A percentile compares a stretch with the other conserved stretches of the same genome.
Evolutionary conservation across 1,140 invertebrate species (phyloP).

Genomic region (Ips typographus): DNA sequence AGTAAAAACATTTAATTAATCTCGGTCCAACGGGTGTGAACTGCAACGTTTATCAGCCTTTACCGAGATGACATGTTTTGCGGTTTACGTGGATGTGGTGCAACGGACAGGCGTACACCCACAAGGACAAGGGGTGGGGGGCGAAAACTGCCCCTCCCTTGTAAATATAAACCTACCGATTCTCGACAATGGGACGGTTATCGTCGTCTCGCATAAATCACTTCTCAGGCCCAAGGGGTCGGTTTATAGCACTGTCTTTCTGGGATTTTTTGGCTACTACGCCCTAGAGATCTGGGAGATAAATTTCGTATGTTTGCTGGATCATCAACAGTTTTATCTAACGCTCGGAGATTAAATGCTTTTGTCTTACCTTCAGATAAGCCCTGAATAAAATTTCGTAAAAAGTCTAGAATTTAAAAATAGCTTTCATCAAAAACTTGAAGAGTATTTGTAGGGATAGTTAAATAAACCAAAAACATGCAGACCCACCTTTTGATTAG

Average conservation of each 20-base stretch:
- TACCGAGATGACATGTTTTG: conserved; percentile 16
- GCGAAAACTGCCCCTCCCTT: not conserved
- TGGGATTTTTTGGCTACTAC: not conserved
- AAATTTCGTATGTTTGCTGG: no score
- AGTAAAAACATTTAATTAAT: conserved; percentile 5
- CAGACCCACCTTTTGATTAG: no score
- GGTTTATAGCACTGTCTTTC: conserved; percentile 1
- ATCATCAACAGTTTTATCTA: no score
- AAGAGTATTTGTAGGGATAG: no score
- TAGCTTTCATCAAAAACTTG: no score
- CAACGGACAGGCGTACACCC: conserved; percentile 1
- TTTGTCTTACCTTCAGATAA: no score
- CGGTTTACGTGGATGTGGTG: conserved; percentile 11
- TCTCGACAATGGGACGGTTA: conserved; percentile 1
- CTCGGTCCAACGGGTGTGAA: conserved; percentile 5
- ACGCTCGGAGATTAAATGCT: no score
- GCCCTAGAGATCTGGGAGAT: not conserved
- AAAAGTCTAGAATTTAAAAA: no score
- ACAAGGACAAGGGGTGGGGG: no score
- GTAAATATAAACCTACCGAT: not conserved
- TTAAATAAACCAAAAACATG: no score
- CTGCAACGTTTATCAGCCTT: conserved; percentile 10
- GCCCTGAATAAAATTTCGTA: no score
- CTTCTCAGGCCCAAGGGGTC: not conserved
- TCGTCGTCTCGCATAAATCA: not conserved